These are phyloP conservation scores for Mimumesa dahlbomi DNA, from an alignment of 2,888 invertebrate species.

Conservation along the genomic window DNA sequence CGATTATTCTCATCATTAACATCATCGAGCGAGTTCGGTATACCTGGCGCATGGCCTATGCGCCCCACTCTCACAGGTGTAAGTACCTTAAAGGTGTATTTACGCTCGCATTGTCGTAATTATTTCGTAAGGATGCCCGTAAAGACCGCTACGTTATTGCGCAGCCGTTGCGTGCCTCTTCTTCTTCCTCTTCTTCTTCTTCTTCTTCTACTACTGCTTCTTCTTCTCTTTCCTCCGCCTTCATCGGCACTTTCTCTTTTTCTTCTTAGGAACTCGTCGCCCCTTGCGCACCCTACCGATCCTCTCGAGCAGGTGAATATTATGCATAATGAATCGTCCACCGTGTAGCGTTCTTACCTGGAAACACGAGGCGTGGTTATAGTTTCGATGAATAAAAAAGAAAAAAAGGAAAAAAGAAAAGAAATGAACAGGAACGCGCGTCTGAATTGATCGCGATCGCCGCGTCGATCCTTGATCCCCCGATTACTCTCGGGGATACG, in stretches of 20 bases:
- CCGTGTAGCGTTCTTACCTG: conserved; percentile 48
- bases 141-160: conserved; percentile 66
- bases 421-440: no score
- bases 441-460: conserved; percentile 49
- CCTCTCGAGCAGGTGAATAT: conserved; percentile 64
- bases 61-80: conserved; percentile 42
- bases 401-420: no score
- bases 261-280: conserved; percentile 44
- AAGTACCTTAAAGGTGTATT: conserved; percentile 66
- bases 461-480: conserved; percentile 34
- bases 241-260: conserved; percentile 38
- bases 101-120: conserved; percentile 67
- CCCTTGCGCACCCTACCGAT: conserved; percentile 43
- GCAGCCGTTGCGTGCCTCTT: conserved; percentile 11
- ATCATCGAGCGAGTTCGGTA: conserved; percentile 49
- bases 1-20: conserved; percentile 63
- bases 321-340: conserved; percentile 68
- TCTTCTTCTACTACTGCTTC: conserved; percentile 31
- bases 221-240: conserved; percentile 11
- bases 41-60: conserved; percentile 20
- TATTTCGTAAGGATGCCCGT: conserved; percentile 64
- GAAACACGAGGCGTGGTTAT: conserved; percentile 58
- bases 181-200: conserved; percentile 11
- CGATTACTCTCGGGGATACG: conserved; percentile 14
- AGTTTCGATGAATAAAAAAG: conserved; percentile 29